Base-by-base conservation (phyloP, 2,888 invertebrate genomes). In the Phanerotoma sp. region DNA sequence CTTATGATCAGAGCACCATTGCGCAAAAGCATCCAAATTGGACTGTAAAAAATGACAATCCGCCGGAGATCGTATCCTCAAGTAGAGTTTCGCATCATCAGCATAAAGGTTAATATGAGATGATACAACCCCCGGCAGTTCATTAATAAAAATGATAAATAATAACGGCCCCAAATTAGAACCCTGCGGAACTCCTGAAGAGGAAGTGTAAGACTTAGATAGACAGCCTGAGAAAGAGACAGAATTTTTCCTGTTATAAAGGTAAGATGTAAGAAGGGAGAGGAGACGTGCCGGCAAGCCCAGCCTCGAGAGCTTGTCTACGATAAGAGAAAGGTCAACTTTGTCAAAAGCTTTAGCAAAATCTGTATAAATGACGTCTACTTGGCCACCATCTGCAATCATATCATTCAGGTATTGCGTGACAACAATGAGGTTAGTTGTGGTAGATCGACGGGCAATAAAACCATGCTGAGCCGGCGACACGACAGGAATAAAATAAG, bases 311-410 rank as follows among this genome's bases (percentile, higher is more conserved):
- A 33, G 6, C 9, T 20, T 3, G n/a, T 33, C 4, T 11, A 33
- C 10, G 2, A 33, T 6, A 16, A 46, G 7, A 7, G 11, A 7
- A 20, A 46, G 16, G n/a, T 33, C 18, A 1, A 46, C 18, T 16
- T 20, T 32, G 13, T 46, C 46, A 18, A 46, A 46, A 5, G 46
- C 46, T 11, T 46, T 46, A 9, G 18, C 16, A n/a, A 45, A 45
- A n/a, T 45, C 45, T 7, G n/a, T 45, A 15, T 25, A 5, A 9
- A 32, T 33, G 6, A 46, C 32, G 9, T 46, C 46, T 33, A 46
- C 32, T 33, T 33, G 46, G 11, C 32, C 6, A 33, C 33, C 33
- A 10, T 3, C 2, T 5, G 46, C 18, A 10, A 46, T 4, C 3
- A 18, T 21, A 18, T 46, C 46, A 46, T 46, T 18, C 10, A 46